Base-by-base conservation (phyloP, 2,888 invertebrate genomes). In the Acleris cristana region DNA sequence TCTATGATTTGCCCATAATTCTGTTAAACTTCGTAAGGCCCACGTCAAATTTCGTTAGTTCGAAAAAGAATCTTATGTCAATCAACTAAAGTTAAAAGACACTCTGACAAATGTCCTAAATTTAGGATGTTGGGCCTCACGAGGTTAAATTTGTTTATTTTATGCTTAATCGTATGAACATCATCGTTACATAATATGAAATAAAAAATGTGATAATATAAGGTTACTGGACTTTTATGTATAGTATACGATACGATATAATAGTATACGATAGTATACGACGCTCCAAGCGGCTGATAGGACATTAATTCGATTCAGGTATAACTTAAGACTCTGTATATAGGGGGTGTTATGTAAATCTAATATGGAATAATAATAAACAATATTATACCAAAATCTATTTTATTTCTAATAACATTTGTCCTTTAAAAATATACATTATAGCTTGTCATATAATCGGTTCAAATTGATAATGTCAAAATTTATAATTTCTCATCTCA, bases 191-290 rank as follows among this genome's bases (percentile, higher is more conserved):
- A 18, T 30, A 59, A 56, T 40, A 16, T 52, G 56, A 61, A n/a
- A 55, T 48, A 18, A 48, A 57, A 62, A 61, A 57, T 66, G 66
- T 66, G 66, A 66, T 66, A 66, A 61, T 55, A 44, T 44, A 60
- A 53, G 52, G 51, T 52, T 30, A 62, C 18, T 62, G 49, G 23
- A 34, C 34, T 34, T 14, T 30, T 26, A 34, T 34, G 2, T 34
- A 34, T 12, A n/a, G 34, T n/a, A 26, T 30, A 1, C n/a, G n/a
- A n/a, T n/a, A n/a, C n/a, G n/a, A n/a, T n/a, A n/a, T n/a, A n/a
- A n/a, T n/a, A n/a, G n/a, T n/a, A n/a, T n/a, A n/a, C n/a, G n/a
- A n/a, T n/a, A n/a, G n/a, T 54, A 16, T 54, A 49, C 49, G 49
- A 49, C 19, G 51, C 21, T 34, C 34, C 3, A 34, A 34, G 34